Conservation (phyloP, 2,888 invertebrate species). For the Sphaerophoria rueppellii region DNA sequence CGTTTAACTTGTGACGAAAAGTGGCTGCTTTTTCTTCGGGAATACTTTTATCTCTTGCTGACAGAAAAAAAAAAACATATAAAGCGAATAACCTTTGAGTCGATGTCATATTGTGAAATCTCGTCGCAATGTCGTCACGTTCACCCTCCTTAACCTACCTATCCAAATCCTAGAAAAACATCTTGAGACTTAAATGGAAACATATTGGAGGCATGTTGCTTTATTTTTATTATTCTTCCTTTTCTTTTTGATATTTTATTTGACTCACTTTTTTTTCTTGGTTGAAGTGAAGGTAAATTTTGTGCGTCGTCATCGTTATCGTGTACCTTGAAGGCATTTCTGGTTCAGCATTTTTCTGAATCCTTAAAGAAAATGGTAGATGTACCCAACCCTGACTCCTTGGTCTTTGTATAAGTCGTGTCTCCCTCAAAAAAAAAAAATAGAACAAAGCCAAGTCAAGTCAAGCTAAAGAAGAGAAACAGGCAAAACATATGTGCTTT, state of each 20-base stretch:
- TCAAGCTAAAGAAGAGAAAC: conserved; percentile 1
- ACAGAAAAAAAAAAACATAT: too few relatives aligned
- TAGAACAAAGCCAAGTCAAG: conserved; percentile 36
- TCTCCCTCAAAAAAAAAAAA: not conserved
- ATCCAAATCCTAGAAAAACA: conserved; percentile 66
- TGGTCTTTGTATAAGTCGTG: too few relatives aligned
- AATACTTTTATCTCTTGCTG: too few relatives aligned
- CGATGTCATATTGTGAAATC: too few relatives aligned
- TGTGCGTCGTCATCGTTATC: conserved; percentile 52
- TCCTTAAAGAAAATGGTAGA: not conserved
- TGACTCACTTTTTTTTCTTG: conserved; percentile 11
- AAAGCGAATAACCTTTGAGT: too few relatives aligned
- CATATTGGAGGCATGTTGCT: conserved; percentile 73
- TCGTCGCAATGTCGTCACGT: too few relatives aligned
- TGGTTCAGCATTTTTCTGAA: conserved; percentile 55
- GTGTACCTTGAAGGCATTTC: conserved; percentile 44
- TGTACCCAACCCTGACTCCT: not conserved
- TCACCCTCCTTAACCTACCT: conserved; percentile 56
- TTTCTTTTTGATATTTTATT: conserved; percentile 36
- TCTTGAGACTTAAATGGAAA: conserved; percentile 73
- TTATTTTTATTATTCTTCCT: conserved; percentile 72
- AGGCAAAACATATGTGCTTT: conserved; percentile 65
- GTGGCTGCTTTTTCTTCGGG: too few relatives aligned
- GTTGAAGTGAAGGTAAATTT: conserved; percentile 40
- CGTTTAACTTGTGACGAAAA: too few relatives aligned